phyloP scores from a whole-genome alignment of 2,797 vertebrate species.

The Miichthys miiuy region DNA sequence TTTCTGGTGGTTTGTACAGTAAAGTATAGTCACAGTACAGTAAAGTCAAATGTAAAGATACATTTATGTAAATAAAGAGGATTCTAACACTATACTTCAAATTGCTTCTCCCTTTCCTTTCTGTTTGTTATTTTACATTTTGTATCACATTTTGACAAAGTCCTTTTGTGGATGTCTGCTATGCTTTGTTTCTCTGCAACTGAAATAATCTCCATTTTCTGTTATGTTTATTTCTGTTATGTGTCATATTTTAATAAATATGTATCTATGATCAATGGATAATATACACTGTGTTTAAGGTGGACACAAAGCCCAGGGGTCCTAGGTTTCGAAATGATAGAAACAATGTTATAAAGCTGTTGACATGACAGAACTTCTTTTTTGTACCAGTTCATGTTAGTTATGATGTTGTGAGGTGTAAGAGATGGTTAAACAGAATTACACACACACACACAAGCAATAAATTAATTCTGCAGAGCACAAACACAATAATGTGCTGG shows the following conservation, averaged over 20 bases:
- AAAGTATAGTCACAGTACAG: slow-evolving; percentile 26
- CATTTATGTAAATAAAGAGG: slow-evolving; percentile 73
- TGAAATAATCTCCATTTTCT: slow-evolving; percentile 45
- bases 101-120: slow-evolving; percentile 18
- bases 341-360: background rate
- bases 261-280: slow-evolving; percentile 25
- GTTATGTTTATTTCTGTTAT: background rate
- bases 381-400: background rate
- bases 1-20: slow-evolving; percentile 60
- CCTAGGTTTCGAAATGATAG: background rate
- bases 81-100: slow-evolving; percentile 48
- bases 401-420: no score
- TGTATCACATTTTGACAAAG: background rate
- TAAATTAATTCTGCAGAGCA: no score
- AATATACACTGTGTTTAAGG: background rate
- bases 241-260: slow-evolving; percentile 55
- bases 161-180: slow-evolving; percentile 5
- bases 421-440: no score
- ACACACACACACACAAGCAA: no score
- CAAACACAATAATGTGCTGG: no score
- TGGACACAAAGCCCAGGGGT: background rate
- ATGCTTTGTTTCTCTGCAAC: slow-evolving; percentile 22
- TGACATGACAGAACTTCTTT: background rate
- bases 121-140: slow-evolving; percentile 13
- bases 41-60: slow-evolving; percentile 61